phyloP scores from a whole-genome alignment of 2,113 vertebrate genomes.

The Turnix velox region DNA sequence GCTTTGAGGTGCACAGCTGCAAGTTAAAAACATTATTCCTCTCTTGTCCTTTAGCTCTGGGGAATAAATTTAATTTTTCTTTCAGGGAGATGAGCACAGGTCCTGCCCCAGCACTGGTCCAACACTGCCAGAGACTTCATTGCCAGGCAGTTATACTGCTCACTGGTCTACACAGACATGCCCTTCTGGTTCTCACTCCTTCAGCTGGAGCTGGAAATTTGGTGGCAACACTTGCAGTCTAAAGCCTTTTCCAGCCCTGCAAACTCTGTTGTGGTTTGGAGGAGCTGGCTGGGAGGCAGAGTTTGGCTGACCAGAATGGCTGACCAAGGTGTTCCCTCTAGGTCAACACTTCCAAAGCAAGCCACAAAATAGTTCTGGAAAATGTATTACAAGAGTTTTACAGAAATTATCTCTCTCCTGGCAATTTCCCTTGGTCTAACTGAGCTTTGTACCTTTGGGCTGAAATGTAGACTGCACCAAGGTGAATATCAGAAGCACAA shows the following conservation, averaged over 20 bases:
- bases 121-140: rapidly evolving
- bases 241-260: not conserved
- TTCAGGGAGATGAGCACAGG: too few species aligned
- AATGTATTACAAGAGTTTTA: not conserved
- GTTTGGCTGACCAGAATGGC: not conserved
- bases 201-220: not conserved
- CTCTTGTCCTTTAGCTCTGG: not conserved
- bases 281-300: not conserved
- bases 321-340: not conserved
- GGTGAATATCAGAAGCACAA: not conserved
- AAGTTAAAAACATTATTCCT: not conserved
- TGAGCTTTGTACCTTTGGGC: not conserved
- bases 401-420: not conserved
- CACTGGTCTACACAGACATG: not conserved
- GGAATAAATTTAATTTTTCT: too few species aligned
- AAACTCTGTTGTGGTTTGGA: not conserved
- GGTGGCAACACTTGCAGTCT: not conserved
- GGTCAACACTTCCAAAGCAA: not conserved
- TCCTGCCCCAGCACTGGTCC: not conserved
- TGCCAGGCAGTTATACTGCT: not conserved
- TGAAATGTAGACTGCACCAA: not conserved
- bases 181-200: not conserved
- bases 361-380: not conserved
- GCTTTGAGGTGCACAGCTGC: not conserved
- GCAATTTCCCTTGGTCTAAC: not conserved